These are phyloP conservation scores for Plebejus anna DNA, from an alignment of 2,888 invertebrate genomes.

Conservation along the genomic window DNA sequence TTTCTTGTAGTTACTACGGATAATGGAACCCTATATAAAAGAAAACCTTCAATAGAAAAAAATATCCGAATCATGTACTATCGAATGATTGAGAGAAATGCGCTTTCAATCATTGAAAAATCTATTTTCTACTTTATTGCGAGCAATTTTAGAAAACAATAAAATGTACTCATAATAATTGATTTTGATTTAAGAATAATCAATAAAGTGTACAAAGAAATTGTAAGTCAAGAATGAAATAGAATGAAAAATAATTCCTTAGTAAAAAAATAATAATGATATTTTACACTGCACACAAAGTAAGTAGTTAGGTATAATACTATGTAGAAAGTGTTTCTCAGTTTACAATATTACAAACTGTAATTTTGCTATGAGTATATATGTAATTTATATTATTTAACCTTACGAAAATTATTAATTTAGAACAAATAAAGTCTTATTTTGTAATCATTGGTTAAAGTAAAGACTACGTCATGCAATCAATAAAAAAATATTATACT, in stretches of 20 bases:
- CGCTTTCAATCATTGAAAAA: not conserved
- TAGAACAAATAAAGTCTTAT: no score
- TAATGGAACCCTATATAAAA: not conserved
- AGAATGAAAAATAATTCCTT: not conserved
- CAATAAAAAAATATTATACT: no score
- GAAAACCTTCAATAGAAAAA: not conserved
- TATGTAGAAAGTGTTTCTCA: no score
- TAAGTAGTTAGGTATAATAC: not conserved
- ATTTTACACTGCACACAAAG: not conserved
- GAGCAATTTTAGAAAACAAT: not conserved
- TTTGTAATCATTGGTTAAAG: no score
- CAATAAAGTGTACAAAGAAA: not conserved
- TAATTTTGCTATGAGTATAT: no score
- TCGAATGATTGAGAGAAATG: not conserved
- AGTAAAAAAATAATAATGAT: not conserved
- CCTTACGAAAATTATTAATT: no score
- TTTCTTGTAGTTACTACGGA: not conserved
- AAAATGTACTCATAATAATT: not conserved
- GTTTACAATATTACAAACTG: no score
- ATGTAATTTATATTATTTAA: no score
- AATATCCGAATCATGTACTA: not conserved
- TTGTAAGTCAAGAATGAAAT: not conserved
- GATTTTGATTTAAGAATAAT: not conserved
- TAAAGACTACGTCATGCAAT: no score
- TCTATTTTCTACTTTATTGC: not conserved